Evolutionary conservation across 2,888 invertebrate species (phyloP).

Genomic region (Andrena bicolor): DNA sequence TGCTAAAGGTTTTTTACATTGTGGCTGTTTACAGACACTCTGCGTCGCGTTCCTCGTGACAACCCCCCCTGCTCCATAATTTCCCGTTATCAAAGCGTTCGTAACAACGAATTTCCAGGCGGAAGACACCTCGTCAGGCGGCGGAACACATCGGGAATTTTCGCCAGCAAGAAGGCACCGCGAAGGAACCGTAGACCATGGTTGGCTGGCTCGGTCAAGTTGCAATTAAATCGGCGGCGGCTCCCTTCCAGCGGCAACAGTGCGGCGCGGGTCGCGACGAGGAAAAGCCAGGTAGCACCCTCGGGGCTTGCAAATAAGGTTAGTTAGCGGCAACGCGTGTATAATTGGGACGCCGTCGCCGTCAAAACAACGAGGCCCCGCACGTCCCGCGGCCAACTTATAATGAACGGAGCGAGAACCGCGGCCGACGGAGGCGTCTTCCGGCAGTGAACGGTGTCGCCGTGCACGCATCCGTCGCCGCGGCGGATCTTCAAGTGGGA

Average conservation of each 20-base stretch:
- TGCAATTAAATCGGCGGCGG: slow-evolving; percentile 76
- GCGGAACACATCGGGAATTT: slow-evolving; percentile 42
- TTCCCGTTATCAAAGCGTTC: no score
- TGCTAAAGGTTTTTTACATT: no score
- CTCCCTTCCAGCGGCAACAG: slow-evolving; percentile 29
- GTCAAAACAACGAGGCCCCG: slow-evolving; percentile 76
- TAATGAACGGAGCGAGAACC: slow-evolving; percentile 74
- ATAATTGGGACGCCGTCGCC: slow-evolving; percentile 80
- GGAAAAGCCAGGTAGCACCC: slow-evolving; percentile 59
- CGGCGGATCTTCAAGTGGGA: slow-evolving; percentile 39
- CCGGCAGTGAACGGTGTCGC: slow-evolving; percentile 17
- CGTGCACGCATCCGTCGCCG: slow-evolving; percentile 56
- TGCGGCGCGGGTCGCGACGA: not conserved
- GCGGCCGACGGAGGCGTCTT: slow-evolving; percentile 47
- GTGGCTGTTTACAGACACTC: no score
- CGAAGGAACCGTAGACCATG: slow-evolving; percentile 36
- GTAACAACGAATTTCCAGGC: slow-evolving; percentile 15
- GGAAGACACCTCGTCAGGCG: slow-evolving; percentile 7
- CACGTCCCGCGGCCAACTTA: slow-evolving; percentile 78
- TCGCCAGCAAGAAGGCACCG: slow-evolving; percentile 31
- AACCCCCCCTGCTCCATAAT: not conserved
- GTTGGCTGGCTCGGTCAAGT: slow-evolving; percentile 73
- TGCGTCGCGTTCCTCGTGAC: no score
- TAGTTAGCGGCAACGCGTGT: slow-evolving; percentile 82
- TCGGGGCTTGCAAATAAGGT: slow-evolving; percentile 80